Base-by-base conservation (phyloP, 2,888 invertebrate species). In the Acleris cristana region DNA sequence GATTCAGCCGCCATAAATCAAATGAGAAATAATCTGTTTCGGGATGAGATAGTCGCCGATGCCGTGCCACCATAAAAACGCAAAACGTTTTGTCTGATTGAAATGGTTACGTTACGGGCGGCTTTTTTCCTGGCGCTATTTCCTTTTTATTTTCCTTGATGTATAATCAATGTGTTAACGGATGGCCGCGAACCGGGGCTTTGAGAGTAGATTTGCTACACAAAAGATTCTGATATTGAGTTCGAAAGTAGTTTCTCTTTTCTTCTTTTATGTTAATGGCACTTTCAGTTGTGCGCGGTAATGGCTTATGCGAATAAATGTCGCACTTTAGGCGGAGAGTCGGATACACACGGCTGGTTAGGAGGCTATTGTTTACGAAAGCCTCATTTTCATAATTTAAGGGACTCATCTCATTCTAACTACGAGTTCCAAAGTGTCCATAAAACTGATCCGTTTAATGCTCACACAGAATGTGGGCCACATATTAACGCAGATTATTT, bases 11-110 rank as follows among this genome's bases (percentile, higher is more conserved):
- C 86, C 91, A 93, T 93, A 93, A 93, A 93, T 93, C 93, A 93
- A 92, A 93, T 93, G 92, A 93, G 93, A 88, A 93, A 93, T 93
- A 93, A 93, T 93, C 93, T 93, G 92, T 93, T 90, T 90, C 89
- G 90, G 90, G 86, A 88, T 88, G 92, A 89, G 90, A 93, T 91
- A 90, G 91, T 92, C 90, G 89, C 85, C 85, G 88, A 87, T 86
- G 86, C 84, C 84, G 80, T 81, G 85, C 85, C 87, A 84, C 88
- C 88, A 89, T 92, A 92, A 92, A 92, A 92, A 92, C 92, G 91
- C 91, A 89, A 91, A 92, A 86, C 91, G 92, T 89, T 92, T 91
- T 87, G 90, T 88, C 90, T 90, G 92, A 92, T 92, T 92, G 92
- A 92, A 92, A 92, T 90, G 87, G 90, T 87, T 87, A 84, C 85